phyloP scores from a whole-genome alignment of 2,888 invertebrate species.

The Metallyticus violacea region DNA sequence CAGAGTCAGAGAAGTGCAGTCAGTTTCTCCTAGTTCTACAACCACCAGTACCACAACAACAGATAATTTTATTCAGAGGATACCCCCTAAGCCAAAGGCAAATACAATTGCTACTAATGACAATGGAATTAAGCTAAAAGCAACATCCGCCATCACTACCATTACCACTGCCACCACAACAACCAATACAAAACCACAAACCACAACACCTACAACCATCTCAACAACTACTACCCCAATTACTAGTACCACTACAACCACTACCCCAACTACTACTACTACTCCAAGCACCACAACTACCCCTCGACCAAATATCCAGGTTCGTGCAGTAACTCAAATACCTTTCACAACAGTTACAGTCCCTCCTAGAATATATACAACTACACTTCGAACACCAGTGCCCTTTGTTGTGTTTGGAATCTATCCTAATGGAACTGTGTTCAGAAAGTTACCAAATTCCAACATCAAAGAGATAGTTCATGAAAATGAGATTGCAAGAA shows the following conservation, averaged over 20 bases:
- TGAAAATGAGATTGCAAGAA: constrained; percentile 31
- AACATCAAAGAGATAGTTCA: constrained; percentile 29
- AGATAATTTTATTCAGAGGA: background rate
- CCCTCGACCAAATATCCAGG: background rate
- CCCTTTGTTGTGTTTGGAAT: constrained; percentile 74
- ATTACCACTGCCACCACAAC: constrained; percentile 29
- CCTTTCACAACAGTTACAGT: background rate
- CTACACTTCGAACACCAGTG: constrained; percentile 38
- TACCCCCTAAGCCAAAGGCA: background rate
- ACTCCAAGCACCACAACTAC: constrained; percentile 39
- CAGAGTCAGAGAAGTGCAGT: background rate
- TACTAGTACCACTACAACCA: constrained; percentile 13
- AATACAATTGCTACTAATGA: constrained; percentile 18
- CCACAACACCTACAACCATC: constrained; percentile 32
- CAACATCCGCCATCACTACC: constrained; percentile 19
- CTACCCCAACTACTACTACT: constrained; percentile 35
- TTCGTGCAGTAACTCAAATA: constrained; percentile 13
- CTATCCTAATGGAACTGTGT: constrained; percentile 73
- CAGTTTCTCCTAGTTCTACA: background rate
- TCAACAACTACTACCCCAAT: constrained; percentile 30
- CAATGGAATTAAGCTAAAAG: background rate
- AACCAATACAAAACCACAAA: constrained; percentile 39
- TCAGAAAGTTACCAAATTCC: constrained; percentile 71
- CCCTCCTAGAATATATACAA: constrained; percentile 46
- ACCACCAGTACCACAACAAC: background rate